phyloP scores from a whole-genome alignment of 2,888 invertebrate species.

The Ommatoiulus sabulosus region DNA sequence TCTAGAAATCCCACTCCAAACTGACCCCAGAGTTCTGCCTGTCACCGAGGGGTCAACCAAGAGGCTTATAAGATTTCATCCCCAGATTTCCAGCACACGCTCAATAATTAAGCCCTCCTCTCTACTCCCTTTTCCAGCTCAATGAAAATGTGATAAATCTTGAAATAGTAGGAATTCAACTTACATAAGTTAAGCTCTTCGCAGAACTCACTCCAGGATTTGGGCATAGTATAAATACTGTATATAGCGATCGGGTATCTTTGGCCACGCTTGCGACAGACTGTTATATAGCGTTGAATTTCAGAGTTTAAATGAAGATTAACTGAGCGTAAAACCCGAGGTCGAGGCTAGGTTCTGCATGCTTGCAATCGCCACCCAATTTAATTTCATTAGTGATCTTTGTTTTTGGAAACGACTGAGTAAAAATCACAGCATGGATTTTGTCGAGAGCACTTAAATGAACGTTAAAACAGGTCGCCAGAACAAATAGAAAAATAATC shows the following conservation, averaged over 20 bases:
- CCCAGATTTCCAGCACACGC: conserved; percentile 36
- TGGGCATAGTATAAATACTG: conserved; percentile 1
- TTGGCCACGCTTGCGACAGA: background rate
- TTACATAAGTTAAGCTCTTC: conserved; percentile 27
- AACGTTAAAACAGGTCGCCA: background rate
- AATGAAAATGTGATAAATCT: background rate
- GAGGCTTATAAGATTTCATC: background rate
- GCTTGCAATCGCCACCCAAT: conserved; percentile 8
- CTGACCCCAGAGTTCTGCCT: background rate
- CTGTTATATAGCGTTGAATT: background rate
- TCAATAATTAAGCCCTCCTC: background rate
- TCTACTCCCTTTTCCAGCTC: background rate
- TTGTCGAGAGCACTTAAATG: conserved; percentile 30
- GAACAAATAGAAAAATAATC: background rate
- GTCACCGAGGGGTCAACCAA: conserved; percentile 19
- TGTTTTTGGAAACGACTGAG: conserved; percentile 28
- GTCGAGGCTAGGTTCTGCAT: conserved; percentile 18
- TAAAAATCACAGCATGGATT: conserved; percentile 23
- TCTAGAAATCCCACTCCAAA: conserved; percentile 23
- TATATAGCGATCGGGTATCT: background rate
- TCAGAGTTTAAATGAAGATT: background rate
- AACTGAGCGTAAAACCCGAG: background rate
- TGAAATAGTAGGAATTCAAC: background rate
- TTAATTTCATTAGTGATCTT: conserved; percentile 30
- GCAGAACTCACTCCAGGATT: conserved; percentile 16